Conservation (phyloP, 2,797 vertebrate species). For the Parauchenoglanis ngamensis region DNA sequence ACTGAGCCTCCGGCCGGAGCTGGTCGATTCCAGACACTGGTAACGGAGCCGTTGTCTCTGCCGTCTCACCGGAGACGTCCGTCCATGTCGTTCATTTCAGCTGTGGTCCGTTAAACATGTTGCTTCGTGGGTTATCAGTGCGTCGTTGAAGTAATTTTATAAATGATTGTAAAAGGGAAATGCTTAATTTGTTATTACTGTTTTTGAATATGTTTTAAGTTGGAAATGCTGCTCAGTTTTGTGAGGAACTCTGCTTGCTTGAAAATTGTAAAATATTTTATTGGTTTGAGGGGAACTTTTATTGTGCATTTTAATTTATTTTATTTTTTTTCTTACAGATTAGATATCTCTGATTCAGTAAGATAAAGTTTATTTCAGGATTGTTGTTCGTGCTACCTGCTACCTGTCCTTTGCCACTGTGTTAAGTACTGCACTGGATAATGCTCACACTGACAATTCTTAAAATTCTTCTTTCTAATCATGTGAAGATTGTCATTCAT, state of each 20-base stretch:
- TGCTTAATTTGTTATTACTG: neutral
- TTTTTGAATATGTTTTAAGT: constrained; percentile 11
- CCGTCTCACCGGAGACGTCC: constrained; percentile 5
- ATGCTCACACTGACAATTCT: neutral
- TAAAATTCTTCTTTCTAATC: neutral
- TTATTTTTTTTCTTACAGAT: constrained; percentile 28
- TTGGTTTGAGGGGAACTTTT: constrained; percentile 1
- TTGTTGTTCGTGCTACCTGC: neutral
- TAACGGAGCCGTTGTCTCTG: constrained; percentile 65
- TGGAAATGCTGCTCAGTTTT: constrained; percentile 39
- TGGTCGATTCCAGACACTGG: constrained; percentile 96
- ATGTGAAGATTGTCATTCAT: neutral
- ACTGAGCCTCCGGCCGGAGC: constrained; percentile 90
- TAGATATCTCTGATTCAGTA: neutral
- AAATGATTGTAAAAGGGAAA: constrained; percentile 5
- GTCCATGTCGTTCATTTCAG: constrained; percentile 15
- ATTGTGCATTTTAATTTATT: constrained; percentile 22
- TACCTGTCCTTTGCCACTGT: neutral
- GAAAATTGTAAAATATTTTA: constrained; percentile 12
- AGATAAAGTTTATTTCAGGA: neutral
- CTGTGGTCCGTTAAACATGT: constrained; percentile 47
- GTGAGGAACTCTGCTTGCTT: constrained; percentile 8
- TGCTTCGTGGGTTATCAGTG: constrained; percentile 49
- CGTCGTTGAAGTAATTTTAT: constrained; percentile 38
- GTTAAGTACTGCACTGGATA: constrained; percentile 36